Evolutionary conservation across 2,113 vertebrate species (phyloP).

Genomic region (Ceuthmochares aereus): DNA sequence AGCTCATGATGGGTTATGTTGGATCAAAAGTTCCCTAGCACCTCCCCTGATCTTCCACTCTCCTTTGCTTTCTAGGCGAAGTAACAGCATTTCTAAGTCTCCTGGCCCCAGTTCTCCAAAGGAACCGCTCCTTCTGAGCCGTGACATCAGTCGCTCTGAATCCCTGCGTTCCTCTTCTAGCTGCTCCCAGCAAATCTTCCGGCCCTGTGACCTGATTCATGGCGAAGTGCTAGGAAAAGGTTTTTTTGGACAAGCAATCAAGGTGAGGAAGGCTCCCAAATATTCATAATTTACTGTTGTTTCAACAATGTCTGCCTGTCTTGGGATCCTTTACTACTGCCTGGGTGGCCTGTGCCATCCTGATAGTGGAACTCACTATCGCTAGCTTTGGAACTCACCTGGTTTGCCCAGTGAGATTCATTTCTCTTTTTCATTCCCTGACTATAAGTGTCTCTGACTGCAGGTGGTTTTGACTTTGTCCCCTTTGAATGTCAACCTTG

Average conservation of each 20-base stretch:
- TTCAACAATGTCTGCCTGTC: background rate
- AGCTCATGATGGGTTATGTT: background rate
- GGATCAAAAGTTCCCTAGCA: background rate
- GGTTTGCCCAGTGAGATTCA: background rate
- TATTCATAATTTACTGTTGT: background rate
- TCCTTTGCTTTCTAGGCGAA: slow-evolving; percentile 79
- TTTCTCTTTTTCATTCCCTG: background rate
- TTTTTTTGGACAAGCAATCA: slow-evolving; percentile 96
- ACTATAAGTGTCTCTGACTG: background rate
- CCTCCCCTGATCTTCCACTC: background rate
- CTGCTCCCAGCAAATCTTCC: slow-evolving; percentile 95
- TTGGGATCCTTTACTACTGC: background rate
- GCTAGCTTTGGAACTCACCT: background rate
- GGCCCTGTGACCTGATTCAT: slow-evolving; percentile 93
- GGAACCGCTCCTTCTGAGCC: slow-evolving; percentile 80
- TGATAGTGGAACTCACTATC: background rate
- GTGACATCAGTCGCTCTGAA: slow-evolving; percentile 92
- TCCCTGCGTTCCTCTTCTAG: slow-evolving; percentile 90
- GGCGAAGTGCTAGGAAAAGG: slow-evolving; percentile 95
- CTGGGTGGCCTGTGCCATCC: background rate
- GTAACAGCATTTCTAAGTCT: slow-evolving; percentile 94
- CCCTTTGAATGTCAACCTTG: background rate
- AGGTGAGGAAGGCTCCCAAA: slow-evolving; percentile 78
- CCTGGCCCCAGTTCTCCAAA: slow-evolving; percentile 90
- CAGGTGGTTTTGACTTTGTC: background rate